Evolutionary conservation across 2,113 vertebrate species (phyloP).

Genomic region (Paramisgurnus dabryanus): DNA sequence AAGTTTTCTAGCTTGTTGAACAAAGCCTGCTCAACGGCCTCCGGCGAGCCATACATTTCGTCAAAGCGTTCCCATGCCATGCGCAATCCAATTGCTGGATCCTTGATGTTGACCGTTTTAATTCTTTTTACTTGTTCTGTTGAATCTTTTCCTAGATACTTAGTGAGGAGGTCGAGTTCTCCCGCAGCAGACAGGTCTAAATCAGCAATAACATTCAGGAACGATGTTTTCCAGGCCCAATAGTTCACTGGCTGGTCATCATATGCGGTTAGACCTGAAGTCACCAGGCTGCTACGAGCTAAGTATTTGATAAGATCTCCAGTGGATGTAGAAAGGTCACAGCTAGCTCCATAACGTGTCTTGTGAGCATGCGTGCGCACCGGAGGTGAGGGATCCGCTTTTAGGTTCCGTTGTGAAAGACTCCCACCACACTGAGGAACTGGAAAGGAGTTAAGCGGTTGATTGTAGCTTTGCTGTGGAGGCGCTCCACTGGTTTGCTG

Average conservation of each 20-base stretch:
- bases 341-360: background rate
- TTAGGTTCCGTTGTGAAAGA: background rate
- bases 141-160: conserved; percentile 28
- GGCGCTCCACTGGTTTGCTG: too few species aligned
- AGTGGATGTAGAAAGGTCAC: background rate
- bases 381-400: background rate
- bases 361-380: background rate
- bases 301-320: background rate
- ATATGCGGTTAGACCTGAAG: background rate
- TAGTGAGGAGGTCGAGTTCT: conserved; percentile 35
- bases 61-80: conserved; percentile 18
- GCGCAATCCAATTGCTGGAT: background rate
- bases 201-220: background rate
- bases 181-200: conserved; percentile 14
- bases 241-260: conserved; percentile 45
- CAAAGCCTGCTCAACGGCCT: conserved; percentile 36
- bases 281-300: background rate
- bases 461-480: too few species aligned
- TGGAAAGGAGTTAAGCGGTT: background rate
- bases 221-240: conserved; percentile 40
- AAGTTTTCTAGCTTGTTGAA: conserved; percentile 38
- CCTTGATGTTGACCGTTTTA: conserved; percentile 33
- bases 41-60: conserved; percentile 36
- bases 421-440: background rate
- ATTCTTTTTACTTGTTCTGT: conserved; percentile 30